These are phyloP conservation scores for Pseudomyrmex flavicornis DNA, from an alignment of 1,140 invertebrate genomes.

Conservation along the genomic window DNA sequence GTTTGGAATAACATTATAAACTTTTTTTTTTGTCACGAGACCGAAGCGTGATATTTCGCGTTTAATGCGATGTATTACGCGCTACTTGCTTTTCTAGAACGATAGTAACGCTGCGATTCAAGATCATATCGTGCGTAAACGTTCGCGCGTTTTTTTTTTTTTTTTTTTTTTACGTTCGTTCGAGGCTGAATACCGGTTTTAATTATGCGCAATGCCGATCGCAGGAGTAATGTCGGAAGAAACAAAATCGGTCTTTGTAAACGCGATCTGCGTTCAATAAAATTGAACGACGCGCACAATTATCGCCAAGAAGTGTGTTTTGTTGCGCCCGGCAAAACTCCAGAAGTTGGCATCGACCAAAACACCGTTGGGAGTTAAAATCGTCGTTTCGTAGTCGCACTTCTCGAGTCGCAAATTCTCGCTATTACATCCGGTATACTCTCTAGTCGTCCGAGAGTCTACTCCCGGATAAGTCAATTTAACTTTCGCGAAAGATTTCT, in stretches of 20 bases:
- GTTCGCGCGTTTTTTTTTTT: slow-evolving; percentile 20
- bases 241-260: slow-evolving; percentile 34
- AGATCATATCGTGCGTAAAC: slow-evolving; percentile 15
- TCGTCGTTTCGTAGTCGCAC: neutral
- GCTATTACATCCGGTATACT: slow-evolving; percentile 18
- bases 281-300: slow-evolving; percentile 23
- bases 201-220: slow-evolving; percentile 43
- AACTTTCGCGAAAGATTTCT: slow-evolving; percentile 45
- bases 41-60: slow-evolving; percentile 10
- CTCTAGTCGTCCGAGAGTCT: neutral
- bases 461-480: slow-evolving; percentile 41
- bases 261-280: slow-evolving; percentile 31
- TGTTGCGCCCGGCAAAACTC: too few relatives aligned
- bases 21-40: neutral
- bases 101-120: neutral
- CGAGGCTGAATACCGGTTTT: slow-evolving; percentile 27
- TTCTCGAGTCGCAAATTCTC: slow-evolving; percentile 3
- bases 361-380: neutral
- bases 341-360: neutral
- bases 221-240: slow-evolving; percentile 18
- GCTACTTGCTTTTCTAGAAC: neutral
- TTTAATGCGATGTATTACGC: neutral
- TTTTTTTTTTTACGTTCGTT: neutral
- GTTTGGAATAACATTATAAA: slow-evolving; percentile 30
- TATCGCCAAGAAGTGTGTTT: slow-evolving; percentile 1